Percentiles rank a stretch among this genome's conserved stretches.
phyloP scores from a whole-genome alignment of 2,888 invertebrate species.

The Eueremaeus valkanovi region DNA sequence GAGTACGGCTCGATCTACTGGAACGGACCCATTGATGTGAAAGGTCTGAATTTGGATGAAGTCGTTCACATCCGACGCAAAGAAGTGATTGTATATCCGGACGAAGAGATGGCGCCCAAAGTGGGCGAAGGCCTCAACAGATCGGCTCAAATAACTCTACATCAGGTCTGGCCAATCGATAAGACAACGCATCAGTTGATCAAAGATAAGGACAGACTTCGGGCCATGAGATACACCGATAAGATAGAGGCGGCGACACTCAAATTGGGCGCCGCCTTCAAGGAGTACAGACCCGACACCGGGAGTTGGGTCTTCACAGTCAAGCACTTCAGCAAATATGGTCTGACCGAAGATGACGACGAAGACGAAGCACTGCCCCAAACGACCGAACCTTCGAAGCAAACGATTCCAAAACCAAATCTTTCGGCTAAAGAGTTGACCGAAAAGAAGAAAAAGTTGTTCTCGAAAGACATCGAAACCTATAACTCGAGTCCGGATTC shows the following conservation, averaged over 20 bases:
- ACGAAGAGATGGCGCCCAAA: constrained; percentile 76
- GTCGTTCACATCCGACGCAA: constrained; percentile 87
- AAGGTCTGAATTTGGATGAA: constrained; percentile 78
- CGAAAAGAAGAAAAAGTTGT: not conserved
- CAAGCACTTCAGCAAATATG: constrained; percentile 92
- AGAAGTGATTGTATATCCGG: constrained; percentile 90
- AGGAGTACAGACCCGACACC: constrained; percentile 89
- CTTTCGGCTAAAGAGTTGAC: not conserved
- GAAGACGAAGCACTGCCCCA: constrained; percentile 60
- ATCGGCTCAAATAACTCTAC: constrained; percentile 79
- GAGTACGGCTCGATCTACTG: constrained; percentile 88
- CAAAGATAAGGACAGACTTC: constrained; percentile 66
- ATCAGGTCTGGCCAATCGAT: constrained; percentile 89
- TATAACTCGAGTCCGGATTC: not conserved
- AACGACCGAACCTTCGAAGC: not conserved
- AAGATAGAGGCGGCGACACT: constrained; percentile 77
- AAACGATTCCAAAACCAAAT: constrained; percentile 1
- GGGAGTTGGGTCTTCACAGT: constrained; percentile 97
- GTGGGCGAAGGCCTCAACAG: constrained; percentile 83
- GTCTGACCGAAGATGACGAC: constrained; percentile 74
- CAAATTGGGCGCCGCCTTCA: constrained; percentile 82
- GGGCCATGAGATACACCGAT: constrained; percentile 76
- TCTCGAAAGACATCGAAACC: not conserved
- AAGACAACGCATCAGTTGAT: constrained; percentile 74
- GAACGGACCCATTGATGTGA: constrained; percentile 75